Evolutionary conservation across 2,888 invertebrate genomes (phyloP), one percentile per base, ranked within the genome.

Genomic region (Oscheius sp.): DNA sequence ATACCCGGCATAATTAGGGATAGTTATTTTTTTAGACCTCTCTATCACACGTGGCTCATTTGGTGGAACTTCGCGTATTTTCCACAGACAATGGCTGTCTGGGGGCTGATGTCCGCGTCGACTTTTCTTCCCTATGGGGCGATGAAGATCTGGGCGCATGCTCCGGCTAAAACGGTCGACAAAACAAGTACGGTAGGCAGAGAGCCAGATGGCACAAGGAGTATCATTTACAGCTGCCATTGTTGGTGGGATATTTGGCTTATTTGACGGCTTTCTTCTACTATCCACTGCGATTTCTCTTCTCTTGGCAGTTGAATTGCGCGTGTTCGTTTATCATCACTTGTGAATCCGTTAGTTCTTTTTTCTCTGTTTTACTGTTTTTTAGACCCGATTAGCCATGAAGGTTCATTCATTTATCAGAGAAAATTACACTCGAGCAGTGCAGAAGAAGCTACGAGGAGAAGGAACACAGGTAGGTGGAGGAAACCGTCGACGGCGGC

Each of bases 311-410:
- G 49, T 79, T 87, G 12, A 84, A 84, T 66, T 85, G 84, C 68
- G 87, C 87, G 6, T 87, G 87, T 74, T 85, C 85, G 25, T 87
- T 87, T 72, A 85, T 87, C 18, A 87, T 87, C 61, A 87, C 87
- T 7, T 87, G 87, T 69, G 87, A 87, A 76, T 85, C 87, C 63
- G 87, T 87, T 46, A 72, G 83, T 74, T 52, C 21, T 29, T 18
- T n/a, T 53, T 25, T 1, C 66, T 61, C 35, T 43, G 23, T 12
- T 29, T 59, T 79, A n/a, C n/a, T n/a, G n/a, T n/a, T n/a, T n/a
- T 86, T 61, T 75, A 87, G 87, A 87, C 87, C 7, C 78, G 87
- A 29, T 73, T 87, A 13, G 84, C 85, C 1, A 87, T 87, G 87
- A 87, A 87, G 78, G 76, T 84, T 35, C 86, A 87, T 76, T 82